Evolutionary conservation across 1,140 invertebrate genomes (phyloP), one percentile per base, ranked within the genome.

Genomic region (Platyscapa corneri): DNA sequence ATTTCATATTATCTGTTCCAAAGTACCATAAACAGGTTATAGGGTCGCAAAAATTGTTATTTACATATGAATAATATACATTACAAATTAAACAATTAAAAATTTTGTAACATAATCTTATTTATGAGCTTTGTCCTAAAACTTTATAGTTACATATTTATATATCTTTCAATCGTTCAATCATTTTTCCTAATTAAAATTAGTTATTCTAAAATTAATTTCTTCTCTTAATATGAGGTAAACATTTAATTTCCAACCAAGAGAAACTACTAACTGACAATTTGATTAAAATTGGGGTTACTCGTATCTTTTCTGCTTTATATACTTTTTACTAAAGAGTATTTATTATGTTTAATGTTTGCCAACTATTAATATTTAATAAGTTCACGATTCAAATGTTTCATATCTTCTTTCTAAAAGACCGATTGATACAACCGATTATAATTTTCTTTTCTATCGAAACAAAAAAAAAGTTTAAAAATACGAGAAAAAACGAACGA

Each of bases 351-450:
- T 30, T 70, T 85, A 39, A 42, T 64, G 49, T 76, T 75, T 81
- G 82, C 46, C 77, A 65, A 72, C 5, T 37, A 3, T n/a, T 85
- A 75, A 81, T 37, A 23, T 76, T 85, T 75, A 85, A 85, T 85
- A 85, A 85, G 39, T 85, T 75, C 30, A 32, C 74, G 70, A 67
- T 12, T 84, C 46, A 74, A 85, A 65, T n/a, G 39, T 42, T 64
- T 82, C 72, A 86, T 72, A 80, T 34, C 77, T 77, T 64, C 30
- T 14, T 8, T 76, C 76, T 82, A 60, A 82, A 86, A 79, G 20
- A 83, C 76, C 76, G 82, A 86, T 86, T 86, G 85, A 86, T 83
- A 83, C 76, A 86, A 83, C 85, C 82, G 85, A 84, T 76, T 70
- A 72, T 78, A 39, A 82, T 39, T 76, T 67, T 83, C 37, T 77